These are phyloP conservation scores for Alloplasta piceator DNA, from an alignment of 2,888 invertebrate species.

Conservation along the genomic window DNA sequence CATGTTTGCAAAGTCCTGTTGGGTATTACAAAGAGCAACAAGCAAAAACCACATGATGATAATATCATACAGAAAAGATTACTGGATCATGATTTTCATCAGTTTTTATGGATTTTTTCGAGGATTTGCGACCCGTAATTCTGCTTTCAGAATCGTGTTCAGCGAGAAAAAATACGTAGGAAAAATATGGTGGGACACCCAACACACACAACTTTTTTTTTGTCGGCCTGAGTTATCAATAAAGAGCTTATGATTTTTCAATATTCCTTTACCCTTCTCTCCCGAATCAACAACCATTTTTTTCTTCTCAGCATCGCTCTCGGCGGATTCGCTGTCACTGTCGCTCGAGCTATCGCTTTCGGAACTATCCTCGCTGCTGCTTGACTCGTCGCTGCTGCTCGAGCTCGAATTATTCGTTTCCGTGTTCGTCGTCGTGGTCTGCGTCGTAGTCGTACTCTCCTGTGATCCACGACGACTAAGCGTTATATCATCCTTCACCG, in stretches of 20 bases:
- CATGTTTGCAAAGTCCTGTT: no score
- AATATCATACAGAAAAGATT: no score
- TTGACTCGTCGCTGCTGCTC: conserved; percentile 83
- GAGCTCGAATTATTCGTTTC: conserved; percentile 83
- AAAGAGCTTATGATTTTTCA: neutral
- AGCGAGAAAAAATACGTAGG: no score
- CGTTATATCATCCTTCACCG: conserved; percentile 73
- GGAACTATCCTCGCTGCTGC: conserved; percentile 86
- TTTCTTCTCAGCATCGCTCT: conserved; percentile 84
- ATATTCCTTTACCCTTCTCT: conserved; percentile 71
- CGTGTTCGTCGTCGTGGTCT: conserved; percentile 82
- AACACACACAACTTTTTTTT: no score
- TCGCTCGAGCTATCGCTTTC: conserved; percentile 84
- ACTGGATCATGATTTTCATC: no score
- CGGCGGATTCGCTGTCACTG: conserved; percentile 84
- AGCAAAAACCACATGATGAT: no score
- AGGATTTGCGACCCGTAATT: no score
- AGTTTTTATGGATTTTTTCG: no score
- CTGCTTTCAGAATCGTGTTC: no score
- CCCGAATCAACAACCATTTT: conserved; percentile 67
- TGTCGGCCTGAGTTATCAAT: no score
- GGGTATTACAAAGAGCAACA: no score
- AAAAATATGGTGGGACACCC: no score
- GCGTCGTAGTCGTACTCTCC: conserved; percentile 82
- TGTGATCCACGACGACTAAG: conserved; percentile 81